Conservation (phyloP, 2,888 invertebrate species). For the Romanomermis culicivorax region DNA sequence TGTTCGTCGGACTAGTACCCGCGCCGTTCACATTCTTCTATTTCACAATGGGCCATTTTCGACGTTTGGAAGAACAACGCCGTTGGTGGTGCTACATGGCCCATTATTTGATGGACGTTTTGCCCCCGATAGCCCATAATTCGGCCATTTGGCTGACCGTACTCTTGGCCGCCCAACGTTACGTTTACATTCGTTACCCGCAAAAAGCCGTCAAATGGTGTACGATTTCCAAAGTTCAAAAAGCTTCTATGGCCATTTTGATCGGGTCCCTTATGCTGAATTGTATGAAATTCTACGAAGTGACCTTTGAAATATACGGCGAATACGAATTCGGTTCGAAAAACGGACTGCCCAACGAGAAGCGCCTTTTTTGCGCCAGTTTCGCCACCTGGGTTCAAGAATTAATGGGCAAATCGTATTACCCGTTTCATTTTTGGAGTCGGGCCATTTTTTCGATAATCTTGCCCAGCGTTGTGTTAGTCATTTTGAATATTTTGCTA, state of each 20-base stretch:
- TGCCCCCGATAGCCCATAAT: constrained; percentile 67
- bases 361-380: neutral
- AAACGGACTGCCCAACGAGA: constrained; percentile 17
- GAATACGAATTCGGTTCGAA: constrained; percentile 13
- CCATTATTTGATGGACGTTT: constrained; percentile 26
- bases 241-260: constrained; percentile 52
- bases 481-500: constrained; percentile 63
- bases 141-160: constrained; percentile 83
- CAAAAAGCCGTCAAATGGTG: constrained; percentile 57
- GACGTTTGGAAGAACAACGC: constrained; percentile 14
- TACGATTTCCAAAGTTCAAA: constrained; percentile 40
- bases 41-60: constrained; percentile 20
- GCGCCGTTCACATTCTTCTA: constrained; percentile 56
- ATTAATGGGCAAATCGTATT: constrained; percentile 41
- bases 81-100: constrained; percentile 26
- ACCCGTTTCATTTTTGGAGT: constrained; percentile 47
- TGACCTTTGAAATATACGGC: constrained; percentile 36
- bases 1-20: constrained; percentile 71
- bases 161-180: constrained; percentile 68
- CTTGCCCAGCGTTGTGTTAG: constrained; percentile 64
- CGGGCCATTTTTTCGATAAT: constrained; percentile 74
- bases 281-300: constrained; percentile 57
- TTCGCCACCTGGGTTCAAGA: constrained; percentile 16
- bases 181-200: constrained; percentile 82
- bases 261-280: constrained; percentile 58